Evolutionary conservation across 1,140 invertebrate species (phyloP).

Genomic region (Dolichoris vasculosae): DNA sequence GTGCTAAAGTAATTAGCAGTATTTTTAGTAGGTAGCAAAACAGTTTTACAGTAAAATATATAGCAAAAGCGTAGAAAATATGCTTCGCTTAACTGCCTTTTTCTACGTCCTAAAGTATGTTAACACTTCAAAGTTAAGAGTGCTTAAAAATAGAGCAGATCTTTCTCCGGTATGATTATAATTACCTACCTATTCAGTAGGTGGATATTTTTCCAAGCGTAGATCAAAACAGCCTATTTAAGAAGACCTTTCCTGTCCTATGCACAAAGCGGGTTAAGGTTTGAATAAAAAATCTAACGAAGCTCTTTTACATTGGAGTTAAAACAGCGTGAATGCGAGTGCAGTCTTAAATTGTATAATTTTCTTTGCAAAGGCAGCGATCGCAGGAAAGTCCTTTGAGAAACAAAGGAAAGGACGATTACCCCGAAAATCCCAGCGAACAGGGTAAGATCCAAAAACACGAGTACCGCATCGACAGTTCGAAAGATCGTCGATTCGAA

Average conservation of each 20-base stretch:
- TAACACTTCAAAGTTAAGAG: not conserved
- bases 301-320: not conserved
- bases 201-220: not conserved
- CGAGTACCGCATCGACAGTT: no score
- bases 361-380: not conserved
- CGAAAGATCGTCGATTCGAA: not conserved
- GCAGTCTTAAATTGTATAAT: not conserved
- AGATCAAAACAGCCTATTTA: not conserved
- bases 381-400: not conserved
- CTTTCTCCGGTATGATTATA: not conserved
- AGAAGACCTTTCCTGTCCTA: not conserved
- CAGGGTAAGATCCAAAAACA: not conserved
- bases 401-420: not conserved
- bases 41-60: not conserved
- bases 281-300: not conserved
- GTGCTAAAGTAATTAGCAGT: no score
- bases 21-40: no score
- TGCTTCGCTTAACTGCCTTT: not conserved
- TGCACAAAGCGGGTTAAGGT: not conserved
- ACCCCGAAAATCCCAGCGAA: not conserved
- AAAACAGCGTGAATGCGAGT: not conserved
- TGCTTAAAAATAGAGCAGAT: not conserved
- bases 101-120: not conserved
- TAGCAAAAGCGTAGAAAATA: not conserved
- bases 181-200: not conserved